These are phyloP conservation scores for Myotis pilosus DNA, from an alignment of 2,797 vertebrate species.

Conservation along the genomic window DNA sequence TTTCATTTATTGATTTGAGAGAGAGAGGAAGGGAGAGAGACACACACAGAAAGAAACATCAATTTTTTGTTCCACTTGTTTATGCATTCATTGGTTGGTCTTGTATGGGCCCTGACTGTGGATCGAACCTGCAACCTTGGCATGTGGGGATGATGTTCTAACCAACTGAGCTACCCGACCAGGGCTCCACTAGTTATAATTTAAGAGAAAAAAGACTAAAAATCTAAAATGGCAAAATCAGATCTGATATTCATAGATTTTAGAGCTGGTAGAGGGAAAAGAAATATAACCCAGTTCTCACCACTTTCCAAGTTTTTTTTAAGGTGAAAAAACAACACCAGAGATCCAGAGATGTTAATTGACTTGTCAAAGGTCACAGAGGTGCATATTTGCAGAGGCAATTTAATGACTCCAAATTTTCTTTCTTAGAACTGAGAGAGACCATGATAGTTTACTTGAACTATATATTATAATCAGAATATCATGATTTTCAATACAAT, in stretches of 20 bases:
- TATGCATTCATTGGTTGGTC: background rate
- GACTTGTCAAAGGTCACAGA: background rate
- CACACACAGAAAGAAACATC: background rate
- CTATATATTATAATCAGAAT: slow-evolving; percentile 33
- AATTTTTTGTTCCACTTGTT: background rate
- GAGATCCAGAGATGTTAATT: background rate
- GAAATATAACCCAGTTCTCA: background rate
- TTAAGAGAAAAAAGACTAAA: slow-evolving; percentile 19
- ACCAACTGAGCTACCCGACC: too few relatives aligned
- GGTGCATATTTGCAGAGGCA: background rate
- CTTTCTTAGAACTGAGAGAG: background rate
- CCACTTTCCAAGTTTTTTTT: slow-evolving; percentile 13
- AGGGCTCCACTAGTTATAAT: background rate
- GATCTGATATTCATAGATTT: background rate
- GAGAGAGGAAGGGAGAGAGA: background rate
- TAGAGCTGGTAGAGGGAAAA: background rate
- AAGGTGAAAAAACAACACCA: background rate
- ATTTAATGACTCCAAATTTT: background rate
- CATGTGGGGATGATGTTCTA: too few relatives aligned
- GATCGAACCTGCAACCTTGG: background rate
- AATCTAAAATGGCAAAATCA: background rate
- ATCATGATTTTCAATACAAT: background rate
- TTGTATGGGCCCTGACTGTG: background rate
- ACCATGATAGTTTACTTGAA: background rate
- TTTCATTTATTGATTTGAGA: background rate